Base-by-base conservation (phyloP, 2,797 vertebrate genomes). In the Sorex maritimensis region DNA sequence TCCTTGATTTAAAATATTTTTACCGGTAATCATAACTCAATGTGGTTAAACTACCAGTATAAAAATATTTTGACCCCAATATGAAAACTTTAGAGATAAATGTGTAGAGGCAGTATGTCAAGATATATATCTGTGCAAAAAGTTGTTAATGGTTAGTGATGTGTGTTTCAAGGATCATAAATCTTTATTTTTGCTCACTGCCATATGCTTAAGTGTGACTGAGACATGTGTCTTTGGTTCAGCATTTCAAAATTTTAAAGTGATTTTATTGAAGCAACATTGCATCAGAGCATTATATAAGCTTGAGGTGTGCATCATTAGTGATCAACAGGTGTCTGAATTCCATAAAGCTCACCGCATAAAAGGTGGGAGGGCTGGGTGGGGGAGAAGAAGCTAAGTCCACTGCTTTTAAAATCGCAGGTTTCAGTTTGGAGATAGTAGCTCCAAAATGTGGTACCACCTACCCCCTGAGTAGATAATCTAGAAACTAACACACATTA, bases 1-100 rank as follows among this genome's bases (percentile, higher is more conserved):
- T 26, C 1, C 1, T 24, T 8, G 2, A 55, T 26, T 73, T 52
- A 38, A 34, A 69, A 28, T 55, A 26, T 63, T 44, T 90, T 69
- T 78, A 11, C 23, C 24, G 4, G n/a, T 58, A 49, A 81, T 65
- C 55, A 34, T 90, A 65, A 68, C 13, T 93, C 69, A 77, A 4
- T 30, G 4, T 77, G 24, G 28, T 49, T 74, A 38, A 17, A 46
- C 23, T 30, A 61, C 84, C 63, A 72, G 21, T 23, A 21, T 61
- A 78, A 34, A 80, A 49, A 74, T 69, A 63, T 73, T 85, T 88
- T 92, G 44, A 88, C 19, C 12, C 17, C 34, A 73, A 24, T 49
- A 65, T 82, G 73, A 72, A 88, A 90, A 49, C 15, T 41, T 94
- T 21, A 55, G 28, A 79, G 34, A 65, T 46, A 90, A 77, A 11